Conservation (phyloP, 2,797 vertebrate genomes). For the Sebastes variabilis region DNA sequence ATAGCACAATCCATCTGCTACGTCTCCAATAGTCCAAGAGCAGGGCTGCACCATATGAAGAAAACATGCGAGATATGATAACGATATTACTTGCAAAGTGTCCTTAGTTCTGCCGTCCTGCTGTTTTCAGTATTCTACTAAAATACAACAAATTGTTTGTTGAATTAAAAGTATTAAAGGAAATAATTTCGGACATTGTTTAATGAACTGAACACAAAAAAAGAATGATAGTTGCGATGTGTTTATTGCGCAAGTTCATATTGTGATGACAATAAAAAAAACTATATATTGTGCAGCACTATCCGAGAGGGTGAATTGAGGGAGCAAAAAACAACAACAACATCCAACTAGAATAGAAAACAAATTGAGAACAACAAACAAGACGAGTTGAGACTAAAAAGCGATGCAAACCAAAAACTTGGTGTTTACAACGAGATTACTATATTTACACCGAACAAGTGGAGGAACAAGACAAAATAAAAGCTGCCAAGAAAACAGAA, state of each 20-base stretch:
- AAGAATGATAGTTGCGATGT: too few relatives aligned
- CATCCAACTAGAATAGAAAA: not conserved
- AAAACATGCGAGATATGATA: too few relatives aligned
- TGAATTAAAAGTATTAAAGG: too few relatives aligned
- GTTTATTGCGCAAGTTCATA: too few relatives aligned
- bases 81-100: too few relatives aligned
- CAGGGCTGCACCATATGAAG: too few relatives aligned
- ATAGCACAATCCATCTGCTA: not conserved
- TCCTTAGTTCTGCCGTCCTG: rapidly evolving
- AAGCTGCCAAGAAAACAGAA: not conserved
- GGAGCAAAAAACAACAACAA: not conserved
- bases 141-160: too few relatives aligned
- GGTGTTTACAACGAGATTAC: not conserved
- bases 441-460: not conserved
- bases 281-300: rapidly evolving
- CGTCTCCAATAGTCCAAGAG: not conserved
- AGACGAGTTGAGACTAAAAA: not conserved
- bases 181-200: too few relatives aligned
- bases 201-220: too few relatives aligned
- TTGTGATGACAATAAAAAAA: too few relatives aligned
- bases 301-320: not conserved
- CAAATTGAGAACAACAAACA: not conserved
- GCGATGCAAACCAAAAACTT: not conserved
- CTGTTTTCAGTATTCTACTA: too few relatives aligned
- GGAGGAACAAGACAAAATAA: not conserved